Evolutionary conservation across 2,888 invertebrate genomes (phyloP), one percentile per base, ranked within the genome.

Genomic region (Rotaria macrura): DNA sequence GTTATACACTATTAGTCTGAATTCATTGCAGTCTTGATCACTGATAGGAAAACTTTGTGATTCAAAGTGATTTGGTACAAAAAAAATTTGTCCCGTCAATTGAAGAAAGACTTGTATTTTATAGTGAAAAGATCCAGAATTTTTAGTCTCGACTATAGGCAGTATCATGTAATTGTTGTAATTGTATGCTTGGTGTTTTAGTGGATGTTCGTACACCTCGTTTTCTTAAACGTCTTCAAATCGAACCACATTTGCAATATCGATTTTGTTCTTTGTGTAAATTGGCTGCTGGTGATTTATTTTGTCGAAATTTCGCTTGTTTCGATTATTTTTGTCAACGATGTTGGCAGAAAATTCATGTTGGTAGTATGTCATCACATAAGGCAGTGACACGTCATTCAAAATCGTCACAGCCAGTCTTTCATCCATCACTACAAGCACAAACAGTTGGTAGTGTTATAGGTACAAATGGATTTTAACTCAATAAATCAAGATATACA

Each of bases 201-300:
- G 79, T 79, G 12, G 79, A 79, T 79, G 79, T 79, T n/a, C 79
- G 84, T 72, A 85, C 86, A 20, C 54, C 72, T 3, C 85, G 84
- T 72, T 86, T 86, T 83, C 43, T 65, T 14, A 87, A 85, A 55
- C 87, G 95, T 94, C 94, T 99, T 52, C 98, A 99, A 93, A 94
- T 98, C 72, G 96, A 98, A 91, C 98, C 98, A 0, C 99, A 98
- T 90, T 92, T 99, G 88, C 98, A 98, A 90, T 97, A 98, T 91
- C 94, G 96, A 0, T 93, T 95, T 89, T 99, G 99, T 90, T 95
- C 95, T 2, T 92, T 94, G 87, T 99, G 98, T 92, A 93, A 93
- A 84, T 93, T 54, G 74, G 95, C 95, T 90, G 95, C 96, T 89
- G 99, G 97, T 1, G 96, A 97, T 0, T 97, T 97, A 91, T 99